phyloP scores from a whole-genome alignment of 2,888 invertebrate species.

The Spicauda simplicius region DNA sequence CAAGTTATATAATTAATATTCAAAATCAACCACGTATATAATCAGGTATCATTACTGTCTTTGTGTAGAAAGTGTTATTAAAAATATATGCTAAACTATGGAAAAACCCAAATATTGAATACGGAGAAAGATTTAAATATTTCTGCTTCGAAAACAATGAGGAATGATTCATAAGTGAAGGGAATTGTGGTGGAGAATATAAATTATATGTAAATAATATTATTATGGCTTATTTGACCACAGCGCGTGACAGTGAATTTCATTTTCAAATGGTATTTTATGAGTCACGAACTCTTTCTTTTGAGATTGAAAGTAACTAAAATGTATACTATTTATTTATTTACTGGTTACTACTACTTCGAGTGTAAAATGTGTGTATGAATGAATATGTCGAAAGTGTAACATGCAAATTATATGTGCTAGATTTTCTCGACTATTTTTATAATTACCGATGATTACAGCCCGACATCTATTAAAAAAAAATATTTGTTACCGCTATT shows the following conservation, averaged over 20 bases:
- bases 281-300: slow-evolving; percentile 1
- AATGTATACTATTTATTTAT: not conserved
- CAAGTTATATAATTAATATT: too few species aligned
- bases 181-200: slow-evolving; percentile 1
- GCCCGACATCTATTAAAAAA: too few species aligned
- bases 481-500: too few species aligned
- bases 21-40: too few species aligned
- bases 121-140: not conserved
- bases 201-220: slow-evolving; percentile 1
- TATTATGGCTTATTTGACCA: not conserved
- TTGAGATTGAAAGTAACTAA: not conserved
- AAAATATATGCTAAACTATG: not conserved
- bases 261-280: slow-evolving; percentile 8
- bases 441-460: too few species aligned
- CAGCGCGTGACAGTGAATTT: slow-evolving; percentile 1
- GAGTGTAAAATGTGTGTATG: too few species aligned
- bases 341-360: too few species aligned
- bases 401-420: too few species aligned
- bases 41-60: too few species aligned
- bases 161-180: slow-evolving; percentile 24
- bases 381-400: too few species aligned
- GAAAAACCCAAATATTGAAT: slow-evolving; percentile 5
- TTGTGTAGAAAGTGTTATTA: not conserved
- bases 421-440: too few species aligned
- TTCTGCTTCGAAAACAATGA: slow-evolving; percentile 6